Conservation (phyloP, 2,888 invertebrate species). For the Phoenoteleia sp. region DNA sequence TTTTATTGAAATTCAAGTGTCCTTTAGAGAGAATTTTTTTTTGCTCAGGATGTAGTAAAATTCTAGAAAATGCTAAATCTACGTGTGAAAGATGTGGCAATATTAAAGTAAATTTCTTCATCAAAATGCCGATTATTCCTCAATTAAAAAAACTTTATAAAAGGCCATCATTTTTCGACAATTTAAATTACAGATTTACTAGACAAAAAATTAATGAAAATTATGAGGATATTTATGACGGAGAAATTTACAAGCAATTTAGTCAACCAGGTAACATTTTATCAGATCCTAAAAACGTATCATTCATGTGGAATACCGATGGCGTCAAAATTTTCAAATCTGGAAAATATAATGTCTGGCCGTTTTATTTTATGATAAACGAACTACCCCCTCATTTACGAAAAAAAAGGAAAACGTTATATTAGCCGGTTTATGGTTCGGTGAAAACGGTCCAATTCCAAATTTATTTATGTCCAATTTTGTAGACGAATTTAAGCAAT, state of each 20-base stretch:
- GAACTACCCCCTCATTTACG: background rate
- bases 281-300: background rate
- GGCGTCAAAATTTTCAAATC: slow-evolving; percentile 9
- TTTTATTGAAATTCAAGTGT: background rate
- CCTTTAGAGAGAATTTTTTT: background rate
- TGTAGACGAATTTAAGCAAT: background rate
- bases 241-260: background rate
- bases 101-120: background rate
- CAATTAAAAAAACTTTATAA: slow-evolving; percentile 34
- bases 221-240: slow-evolving; percentile 24
- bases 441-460: background rate
- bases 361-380: slow-evolving; percentile 1
- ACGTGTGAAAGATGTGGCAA: background rate
- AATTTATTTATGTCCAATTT: slow-evolving; percentile 39
- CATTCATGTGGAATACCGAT: slow-evolving; percentile 19
- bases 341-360: slow-evolving; percentile 1
- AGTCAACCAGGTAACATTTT: background rate
- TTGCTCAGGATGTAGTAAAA: background rate
- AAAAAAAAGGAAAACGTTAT: slow-evolving; percentile 22
- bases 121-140: slow-evolving; percentile 14
- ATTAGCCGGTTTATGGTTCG: slow-evolving; percentile 24
- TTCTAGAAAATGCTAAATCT: background rate
- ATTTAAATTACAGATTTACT: slow-evolving; percentile 55
- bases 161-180: background rate
- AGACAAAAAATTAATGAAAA: slow-evolving; percentile 12